Conservation (phyloP, 2,888 invertebrate genomes). For the Nomada flava region DNA sequence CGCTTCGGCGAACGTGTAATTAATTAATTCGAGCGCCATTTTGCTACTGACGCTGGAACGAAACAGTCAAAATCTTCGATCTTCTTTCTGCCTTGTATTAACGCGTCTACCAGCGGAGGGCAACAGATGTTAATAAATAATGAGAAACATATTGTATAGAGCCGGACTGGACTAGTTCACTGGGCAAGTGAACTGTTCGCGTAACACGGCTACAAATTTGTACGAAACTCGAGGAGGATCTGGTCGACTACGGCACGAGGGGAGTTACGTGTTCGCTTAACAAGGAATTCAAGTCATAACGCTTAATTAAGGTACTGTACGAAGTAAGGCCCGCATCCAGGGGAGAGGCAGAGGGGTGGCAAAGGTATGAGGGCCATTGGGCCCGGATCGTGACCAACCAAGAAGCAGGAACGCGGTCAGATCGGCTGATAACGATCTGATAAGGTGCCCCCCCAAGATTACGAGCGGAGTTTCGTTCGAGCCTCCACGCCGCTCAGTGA, state of each 20-base stretch:
- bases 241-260: slow-evolving; percentile 34
- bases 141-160: not conserved
- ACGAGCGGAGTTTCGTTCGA: slow-evolving; percentile 60
- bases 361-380: slow-evolving; percentile 70
- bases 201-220: slow-evolving; percentile 51
- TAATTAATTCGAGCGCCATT: slow-evolving; percentile 81
- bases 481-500: slow-evolving; percentile 35
- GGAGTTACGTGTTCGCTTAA: slow-evolving; percentile 76
- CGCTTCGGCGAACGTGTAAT: slow-evolving; percentile 78
- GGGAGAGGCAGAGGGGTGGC: slow-evolving; percentile 56
- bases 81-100: too few relatives aligned
- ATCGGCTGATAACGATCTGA: slow-evolving; percentile 83
- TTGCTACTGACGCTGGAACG: slow-evolving; percentile 77
- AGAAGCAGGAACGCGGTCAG: slow-evolving; percentile 82
- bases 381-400: slow-evolving; percentile 82
- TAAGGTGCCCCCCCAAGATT: slow-evolving; percentile 83
- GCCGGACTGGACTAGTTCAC: not conserved
- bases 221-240: slow-evolving; percentile 47
- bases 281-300: slow-evolving; percentile 83
- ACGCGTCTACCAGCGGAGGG: too few relatives aligned
- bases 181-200: not conserved
- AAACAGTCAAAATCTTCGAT: slow-evolving; percentile 56
- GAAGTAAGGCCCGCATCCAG: slow-evolving; percentile 65
- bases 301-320: slow-evolving; percentile 82
- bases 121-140: too few relatives aligned